Percentiles rank a stretch among this genome's conserved stretches.
Evolutionary conservation across 2,113 vertebrate species (phyloP).

Genomic region (Dipodomys ordii): DNA sequence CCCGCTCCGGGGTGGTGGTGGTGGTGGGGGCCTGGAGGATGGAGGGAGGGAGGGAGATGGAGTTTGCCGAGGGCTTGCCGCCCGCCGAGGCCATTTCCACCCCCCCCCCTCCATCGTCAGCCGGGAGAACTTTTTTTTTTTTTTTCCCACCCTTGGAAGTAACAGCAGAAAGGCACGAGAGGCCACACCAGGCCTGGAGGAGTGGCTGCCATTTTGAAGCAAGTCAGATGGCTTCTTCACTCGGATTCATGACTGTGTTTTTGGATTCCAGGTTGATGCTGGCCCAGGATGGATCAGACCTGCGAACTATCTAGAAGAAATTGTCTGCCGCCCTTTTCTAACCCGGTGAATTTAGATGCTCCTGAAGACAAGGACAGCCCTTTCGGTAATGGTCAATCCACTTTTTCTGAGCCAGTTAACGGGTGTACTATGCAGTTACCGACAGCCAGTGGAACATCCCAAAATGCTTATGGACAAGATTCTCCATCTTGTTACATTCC

Average conservation of each 20-base stretch:
- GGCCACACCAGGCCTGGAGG: conserved; percentile 76
- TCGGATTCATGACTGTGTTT: conserved; percentile 73
- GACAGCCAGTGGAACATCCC: conserved; percentile 84
- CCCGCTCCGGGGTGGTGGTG: not conserved
- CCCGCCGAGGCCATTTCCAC: conserved; percentile 71
- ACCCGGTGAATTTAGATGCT: conserved; percentile 88
- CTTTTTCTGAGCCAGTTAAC: conserved; percentile 86
- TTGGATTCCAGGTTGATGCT: conserved; percentile 87
- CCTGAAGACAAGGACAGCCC: conserved; percentile 87
- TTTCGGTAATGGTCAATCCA: conserved; percentile 87
- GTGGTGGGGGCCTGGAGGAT: too few species aligned
- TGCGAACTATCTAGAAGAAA: conserved; percentile 89
- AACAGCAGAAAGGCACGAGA: conserved; percentile 56
- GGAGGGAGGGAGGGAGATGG: conserved; percentile 23
- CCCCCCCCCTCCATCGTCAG: not conserved
- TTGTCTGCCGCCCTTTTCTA: conserved; percentile 88
- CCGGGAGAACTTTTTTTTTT: conserved; percentile 67
- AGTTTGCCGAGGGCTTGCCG: conserved; percentile 50
- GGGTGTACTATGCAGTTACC: conserved; percentile 86
- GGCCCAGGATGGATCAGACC: conserved; percentile 92
- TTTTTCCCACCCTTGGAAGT: conserved; percentile 67
- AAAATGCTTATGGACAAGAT: conserved; percentile 88
- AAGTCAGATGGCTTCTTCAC: conserved; percentile 48
- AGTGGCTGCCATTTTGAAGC: conserved; percentile 89
- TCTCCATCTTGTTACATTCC: conserved; percentile 91